These are phyloP conservation scores for Epinephelus awoara DNA, from an alignment of 2,797 vertebrate species.

Conservation along the genomic window DNA sequence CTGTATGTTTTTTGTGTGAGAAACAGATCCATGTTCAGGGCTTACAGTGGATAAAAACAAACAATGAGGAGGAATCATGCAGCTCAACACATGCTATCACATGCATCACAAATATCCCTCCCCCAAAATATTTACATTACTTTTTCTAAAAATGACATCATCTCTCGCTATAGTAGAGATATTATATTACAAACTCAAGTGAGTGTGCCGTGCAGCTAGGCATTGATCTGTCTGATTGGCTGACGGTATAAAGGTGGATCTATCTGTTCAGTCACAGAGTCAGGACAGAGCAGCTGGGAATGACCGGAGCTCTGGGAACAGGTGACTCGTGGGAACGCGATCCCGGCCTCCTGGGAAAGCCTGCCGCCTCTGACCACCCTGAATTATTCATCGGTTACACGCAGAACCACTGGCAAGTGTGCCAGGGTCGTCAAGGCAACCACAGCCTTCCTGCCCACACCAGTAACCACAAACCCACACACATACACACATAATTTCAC, in stretches of 20 bases:
- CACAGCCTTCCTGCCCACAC: slow-evolving; percentile 74
- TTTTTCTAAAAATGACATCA: background rate
- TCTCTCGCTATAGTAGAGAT: background rate
- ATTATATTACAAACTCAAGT: background rate
- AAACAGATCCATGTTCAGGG: background rate
- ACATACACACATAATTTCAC: slow-evolving; percentile 58
- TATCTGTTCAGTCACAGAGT: slow-evolving; percentile 1
- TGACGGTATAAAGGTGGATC: background rate
- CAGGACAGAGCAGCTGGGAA: slow-evolving; percentile 7
- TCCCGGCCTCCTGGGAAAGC: slow-evolving; percentile 55
- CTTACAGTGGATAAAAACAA: background rate
- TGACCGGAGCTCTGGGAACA: slow-evolving; percentile 35
- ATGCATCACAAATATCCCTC: background rate
- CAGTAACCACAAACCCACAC: slow-evolving; percentile 72
- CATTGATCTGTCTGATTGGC: background rate
- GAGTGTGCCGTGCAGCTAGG: background rate
- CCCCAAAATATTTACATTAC: background rate
- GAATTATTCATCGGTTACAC: slow-evolving; percentile 90
- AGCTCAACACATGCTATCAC: background rate
- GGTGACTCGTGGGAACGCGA: slow-evolving; percentile 68
- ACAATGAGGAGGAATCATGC: background rate
- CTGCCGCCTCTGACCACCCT: slow-evolving; percentile 75
- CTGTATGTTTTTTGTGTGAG: background rate
- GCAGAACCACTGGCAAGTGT: slow-evolving; percentile 77
- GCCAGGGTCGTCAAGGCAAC: slow-evolving; percentile 90